A percentile compares a stretch with the other conserved stretches of the same genome.
Conservation (phyloP, 1,140 invertebrate genomes). For the Nasonia giraulti region DNA sequence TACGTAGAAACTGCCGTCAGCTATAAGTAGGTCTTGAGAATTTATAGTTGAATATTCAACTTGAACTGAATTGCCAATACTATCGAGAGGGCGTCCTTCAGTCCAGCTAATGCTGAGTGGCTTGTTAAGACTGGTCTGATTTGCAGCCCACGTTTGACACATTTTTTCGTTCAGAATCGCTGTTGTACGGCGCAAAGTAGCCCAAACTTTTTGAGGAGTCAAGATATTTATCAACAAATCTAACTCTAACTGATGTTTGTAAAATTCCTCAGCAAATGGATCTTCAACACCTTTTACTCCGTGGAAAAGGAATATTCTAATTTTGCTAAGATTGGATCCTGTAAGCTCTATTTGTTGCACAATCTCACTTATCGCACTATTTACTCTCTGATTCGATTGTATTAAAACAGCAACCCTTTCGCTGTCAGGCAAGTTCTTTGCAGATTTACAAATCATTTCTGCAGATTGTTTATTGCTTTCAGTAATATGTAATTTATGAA, state of each 20-base stretch:
- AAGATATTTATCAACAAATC: conserved; percentile 85
- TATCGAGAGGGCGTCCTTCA: conserved; percentile 72
- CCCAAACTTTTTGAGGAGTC: conserved; percentile 80
- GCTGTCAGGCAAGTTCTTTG: conserved; percentile 1
- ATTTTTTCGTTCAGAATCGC: conserved; percentile 70
- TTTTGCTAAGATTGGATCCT: conserved; percentile 71
- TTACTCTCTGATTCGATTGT: conserved; percentile 46
- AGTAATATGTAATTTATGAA: conserved; percentile 57
- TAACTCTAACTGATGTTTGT: conserved; percentile 77
- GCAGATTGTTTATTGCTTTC: too few species aligned
- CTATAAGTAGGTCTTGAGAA: conserved; percentile 83
- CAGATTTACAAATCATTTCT: too few species aligned
- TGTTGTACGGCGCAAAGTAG: conserved; percentile 81
- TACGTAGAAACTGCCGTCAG: conserved; percentile 84
- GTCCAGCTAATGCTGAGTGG: conserved; percentile 88
- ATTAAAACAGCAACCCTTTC: conserved; percentile 72
- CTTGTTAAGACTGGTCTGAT: conserved; percentile 85
- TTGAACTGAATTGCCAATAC: conserved; percentile 51
- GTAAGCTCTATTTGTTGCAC: conserved; percentile 81
- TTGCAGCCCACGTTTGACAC: conserved; percentile 82
- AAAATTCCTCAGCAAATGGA: conserved; percentile 69
- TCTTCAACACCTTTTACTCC: conserved; percentile 77
- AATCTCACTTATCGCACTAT: conserved; percentile 74
- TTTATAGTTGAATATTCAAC: conserved; percentile 81
- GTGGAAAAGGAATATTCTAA: conserved; percentile 77